phyloP scores from a whole-genome alignment of 1,140 invertebrate genomes.

The Ceratitis capitata region DNA sequence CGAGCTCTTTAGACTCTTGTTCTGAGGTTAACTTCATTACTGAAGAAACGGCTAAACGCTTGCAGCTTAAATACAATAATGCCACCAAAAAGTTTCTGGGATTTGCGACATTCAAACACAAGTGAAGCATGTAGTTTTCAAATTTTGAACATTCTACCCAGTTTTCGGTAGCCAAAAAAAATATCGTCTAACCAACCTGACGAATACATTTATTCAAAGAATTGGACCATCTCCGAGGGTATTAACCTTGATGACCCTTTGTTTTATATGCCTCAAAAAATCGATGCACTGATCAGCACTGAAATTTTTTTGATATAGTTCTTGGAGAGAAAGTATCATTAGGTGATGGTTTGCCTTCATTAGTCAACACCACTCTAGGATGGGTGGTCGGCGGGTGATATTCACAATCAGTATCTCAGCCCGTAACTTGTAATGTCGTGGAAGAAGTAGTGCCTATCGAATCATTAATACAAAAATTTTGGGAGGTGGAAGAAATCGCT shows the following conservation, averaged over 20 bases:
- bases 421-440: too few relatives aligned
- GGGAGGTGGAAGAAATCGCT: too few relatives aligned
- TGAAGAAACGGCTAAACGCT: conserved; percentile 30
- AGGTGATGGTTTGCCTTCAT: background rate
- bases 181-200: background rate
- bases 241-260: background rate
- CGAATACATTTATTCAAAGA: background rate
- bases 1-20: conserved; percentile 40
- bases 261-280: background rate
- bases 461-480: too few relatives aligned
- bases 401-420: background rate
- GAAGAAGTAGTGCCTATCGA: too few relatives aligned
- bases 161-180: background rate
- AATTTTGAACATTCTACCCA: background rate
- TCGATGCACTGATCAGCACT: conserved; percentile 7
- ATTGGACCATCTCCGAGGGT: background rate
- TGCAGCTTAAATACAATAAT: too few relatives aligned
- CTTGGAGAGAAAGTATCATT: background rate
- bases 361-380: conserved; percentile 19
- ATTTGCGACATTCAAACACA: background rate
- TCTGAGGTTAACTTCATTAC: conserved; percentile 39
- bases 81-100: background rate
- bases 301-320: background rate
- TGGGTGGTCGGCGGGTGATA: conserved; percentile 23
- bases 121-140: background rate